These are phyloP conservation scores for Malurus cyaneus DNA, from an alignment of 2,113 vertebrate genomes.

Conservation along the genomic window DNA sequence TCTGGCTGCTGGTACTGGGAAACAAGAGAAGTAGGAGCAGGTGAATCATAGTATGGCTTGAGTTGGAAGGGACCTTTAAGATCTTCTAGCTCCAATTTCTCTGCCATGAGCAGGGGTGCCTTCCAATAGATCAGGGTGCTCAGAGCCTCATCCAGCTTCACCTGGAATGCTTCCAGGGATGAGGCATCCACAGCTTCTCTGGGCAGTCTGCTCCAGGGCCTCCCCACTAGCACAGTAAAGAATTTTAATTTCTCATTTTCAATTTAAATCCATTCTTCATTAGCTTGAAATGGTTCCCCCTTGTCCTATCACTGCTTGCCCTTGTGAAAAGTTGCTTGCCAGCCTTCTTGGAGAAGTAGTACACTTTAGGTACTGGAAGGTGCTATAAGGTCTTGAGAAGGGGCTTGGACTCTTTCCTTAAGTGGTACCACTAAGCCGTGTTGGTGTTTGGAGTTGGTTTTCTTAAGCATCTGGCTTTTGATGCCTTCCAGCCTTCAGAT, in stretches of 20 bases:
- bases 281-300: not conserved
- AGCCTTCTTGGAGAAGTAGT: not conserved
- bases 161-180: not conserved
- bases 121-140: not conserved
- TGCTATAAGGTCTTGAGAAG: not conserved
- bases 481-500: not conserved
- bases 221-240: not conserved
- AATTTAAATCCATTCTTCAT: not conserved
- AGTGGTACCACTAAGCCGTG: not conserved
- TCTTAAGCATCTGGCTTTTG: not conserved
- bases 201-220: not conserved
- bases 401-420: not conserved
- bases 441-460: not conserved
- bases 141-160: not conserved
- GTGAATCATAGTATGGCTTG: not conserved
- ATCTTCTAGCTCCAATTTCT: not conserved
- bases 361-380: not conserved
- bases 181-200: not conserved
- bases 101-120: not conserved
- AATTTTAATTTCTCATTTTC: not conserved
- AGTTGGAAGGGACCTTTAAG: not conserved
- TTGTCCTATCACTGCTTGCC: not conserved
- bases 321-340: not conserved
- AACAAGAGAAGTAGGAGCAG: not conserved
- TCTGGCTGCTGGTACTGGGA: not conserved